Percentiles rank a stretch among this genome's conserved stretches.
Conservation (phyloP, 2,888 invertebrate genomes). For the Argyra leucocephala region DNA sequence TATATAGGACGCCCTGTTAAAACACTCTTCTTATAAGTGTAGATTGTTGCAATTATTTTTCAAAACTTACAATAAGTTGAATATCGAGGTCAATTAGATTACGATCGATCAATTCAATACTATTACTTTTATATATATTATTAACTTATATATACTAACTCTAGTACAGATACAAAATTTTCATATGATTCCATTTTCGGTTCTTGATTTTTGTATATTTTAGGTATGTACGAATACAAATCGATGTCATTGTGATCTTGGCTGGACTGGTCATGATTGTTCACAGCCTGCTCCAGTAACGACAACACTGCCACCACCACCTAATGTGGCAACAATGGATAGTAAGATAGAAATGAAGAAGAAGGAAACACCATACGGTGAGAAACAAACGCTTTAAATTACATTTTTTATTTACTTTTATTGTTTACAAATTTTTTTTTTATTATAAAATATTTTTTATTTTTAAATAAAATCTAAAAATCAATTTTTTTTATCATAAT, state of each 20-base stretch:
- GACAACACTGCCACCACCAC: conserved; percentile 52
- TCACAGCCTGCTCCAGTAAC: conserved; percentile 65
- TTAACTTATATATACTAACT: no score
- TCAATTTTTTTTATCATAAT: not conserved
- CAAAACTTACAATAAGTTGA: no score
- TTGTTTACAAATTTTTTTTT: conserved; percentile 14
- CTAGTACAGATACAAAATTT: no score
- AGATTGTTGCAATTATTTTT: no score
- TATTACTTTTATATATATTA: no score
- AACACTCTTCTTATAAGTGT: no score
- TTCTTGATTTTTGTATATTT: no score
- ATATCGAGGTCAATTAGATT: no score
- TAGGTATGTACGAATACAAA: conserved; percentile 87
- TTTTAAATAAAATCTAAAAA: not conserved
- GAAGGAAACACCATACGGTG: conserved; percentile 90
- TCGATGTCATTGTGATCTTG: conserved; percentile 81
- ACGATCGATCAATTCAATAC: no score
- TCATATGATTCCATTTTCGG: no score
- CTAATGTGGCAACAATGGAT: conserved; percentile 51
- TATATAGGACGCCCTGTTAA: no score
- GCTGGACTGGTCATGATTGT: conserved; percentile 83
- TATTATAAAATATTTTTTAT: conserved; percentile 4
- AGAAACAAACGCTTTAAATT: not conserved
- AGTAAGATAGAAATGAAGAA: conserved; percentile 62
- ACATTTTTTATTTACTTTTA: not conserved